phyloP scores from a whole-genome alignment of 2,113 vertebrate species.

The Pituophis catenifer region DNA sequence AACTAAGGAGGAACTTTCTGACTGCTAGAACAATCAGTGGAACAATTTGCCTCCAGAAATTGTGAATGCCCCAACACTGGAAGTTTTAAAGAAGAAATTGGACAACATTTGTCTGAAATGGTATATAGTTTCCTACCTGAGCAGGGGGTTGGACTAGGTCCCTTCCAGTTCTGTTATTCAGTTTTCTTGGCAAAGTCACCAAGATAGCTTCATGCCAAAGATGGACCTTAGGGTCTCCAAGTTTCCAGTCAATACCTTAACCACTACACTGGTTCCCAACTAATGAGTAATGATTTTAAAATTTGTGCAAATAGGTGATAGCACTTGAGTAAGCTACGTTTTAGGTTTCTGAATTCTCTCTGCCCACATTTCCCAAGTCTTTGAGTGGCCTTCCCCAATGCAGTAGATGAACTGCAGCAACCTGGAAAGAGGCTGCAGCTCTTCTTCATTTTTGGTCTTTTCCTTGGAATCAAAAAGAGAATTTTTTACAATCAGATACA shows the following conservation, averaged over 20 bases:
- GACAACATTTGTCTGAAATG: neutral
- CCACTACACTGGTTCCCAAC: neutral
- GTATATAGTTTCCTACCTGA: neutral
- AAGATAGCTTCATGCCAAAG: neutral
- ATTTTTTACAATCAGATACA: too few species aligned
- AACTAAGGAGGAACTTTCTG: neutral
- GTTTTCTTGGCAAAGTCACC: neutral
- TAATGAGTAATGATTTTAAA: neutral
- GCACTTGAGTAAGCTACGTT: neutral
- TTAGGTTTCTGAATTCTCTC: neutral
- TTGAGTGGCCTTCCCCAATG: conserved; percentile 13
- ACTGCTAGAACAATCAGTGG: neutral
- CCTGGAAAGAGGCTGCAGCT: conserved; percentile 34
- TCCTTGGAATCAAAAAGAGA: conserved; percentile 53
- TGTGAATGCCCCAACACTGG: neutral
- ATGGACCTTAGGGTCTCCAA: neutral
- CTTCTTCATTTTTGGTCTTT: conserved; percentile 36
- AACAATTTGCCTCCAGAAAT: neutral
- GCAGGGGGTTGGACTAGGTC: neutral
- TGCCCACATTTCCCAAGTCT: neutral
- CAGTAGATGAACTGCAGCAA: conserved; percentile 45
- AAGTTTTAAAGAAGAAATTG: neutral
- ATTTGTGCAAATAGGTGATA: neutral
- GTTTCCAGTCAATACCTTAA: neutral
- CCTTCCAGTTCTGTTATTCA: neutral